These are phyloP conservation scores for Petrophora chlorosata DNA, from an alignment of 2,888 invertebrate species.

Conservation along the genomic window DNA sequence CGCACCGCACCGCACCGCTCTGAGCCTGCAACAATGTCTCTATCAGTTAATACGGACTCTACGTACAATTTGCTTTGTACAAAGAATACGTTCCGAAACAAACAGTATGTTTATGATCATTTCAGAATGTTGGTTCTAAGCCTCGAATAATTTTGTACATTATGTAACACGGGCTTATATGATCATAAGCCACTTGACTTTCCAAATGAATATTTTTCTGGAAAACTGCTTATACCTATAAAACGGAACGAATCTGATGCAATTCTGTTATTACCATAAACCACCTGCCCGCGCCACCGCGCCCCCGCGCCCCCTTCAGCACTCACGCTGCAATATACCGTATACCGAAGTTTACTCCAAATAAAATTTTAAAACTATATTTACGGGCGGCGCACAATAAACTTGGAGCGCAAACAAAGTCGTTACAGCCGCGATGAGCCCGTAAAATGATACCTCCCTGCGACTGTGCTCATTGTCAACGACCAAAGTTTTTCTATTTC, in stretches of 20 bases:
- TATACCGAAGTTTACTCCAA: constrained; percentile 10
- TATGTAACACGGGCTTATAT: too few species aligned
- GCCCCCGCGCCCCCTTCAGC: too few species aligned
- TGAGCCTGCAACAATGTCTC: too few species aligned
- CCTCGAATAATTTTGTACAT: too few species aligned
- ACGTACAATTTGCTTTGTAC: too few species aligned
- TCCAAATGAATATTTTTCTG: constrained; percentile 4
- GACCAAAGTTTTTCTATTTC: constrained; percentile 68
- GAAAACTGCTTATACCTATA: constrained; percentile 19
- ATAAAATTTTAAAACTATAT: constrained; percentile 32
- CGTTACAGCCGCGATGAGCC: constrained; percentile 44
- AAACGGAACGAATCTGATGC: constrained; percentile 22
- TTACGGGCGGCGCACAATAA: constrained; percentile 40
- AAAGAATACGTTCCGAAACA: too few species aligned
- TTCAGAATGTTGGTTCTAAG: too few species aligned
- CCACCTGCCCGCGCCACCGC: constrained; percentile 2
- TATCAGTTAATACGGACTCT: too few species aligned
- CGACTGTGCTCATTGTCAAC: constrained; percentile 54
- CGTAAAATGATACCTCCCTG: constrained; percentile 48
- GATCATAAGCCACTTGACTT: not conserved
- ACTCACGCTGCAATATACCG: constrained; percentile 3
- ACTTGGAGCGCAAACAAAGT: constrained; percentile 50
- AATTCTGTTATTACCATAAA: constrained; percentile 21
- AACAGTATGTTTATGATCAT: too few species aligned
- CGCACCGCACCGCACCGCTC: too few species aligned